Evolutionary conservation across 2,113 vertebrate species (phyloP), one percentile per base, ranked within the genome.

Genomic region (Syngnathus typhle): DNA sequence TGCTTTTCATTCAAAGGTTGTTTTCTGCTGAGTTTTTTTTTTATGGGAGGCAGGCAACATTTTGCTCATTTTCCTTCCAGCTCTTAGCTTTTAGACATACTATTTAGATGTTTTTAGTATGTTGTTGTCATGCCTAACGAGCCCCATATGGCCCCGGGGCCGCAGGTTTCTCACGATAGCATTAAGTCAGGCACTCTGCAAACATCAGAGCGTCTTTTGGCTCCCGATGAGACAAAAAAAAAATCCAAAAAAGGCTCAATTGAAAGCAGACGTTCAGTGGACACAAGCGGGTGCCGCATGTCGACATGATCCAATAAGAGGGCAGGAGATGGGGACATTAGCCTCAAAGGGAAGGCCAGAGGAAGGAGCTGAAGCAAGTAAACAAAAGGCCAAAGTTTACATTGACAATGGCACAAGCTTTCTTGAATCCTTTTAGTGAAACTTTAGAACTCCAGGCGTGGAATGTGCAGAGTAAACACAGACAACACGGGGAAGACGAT

Each of bases 221-320:
- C 74, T 67, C 52, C 6, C 5, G 65, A 51, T 61, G 13, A 63
- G 74, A 32, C 52, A 2, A 52, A 41, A 56, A 21, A 9, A 23
- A 44, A 59, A 27, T 3, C 36, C 64, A 43, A 19, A 39, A 44
- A 84, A 86, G 68, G 82, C 84, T 75, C 75, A 82, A 90, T 77
- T 81, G 74, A 84, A 89, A 79, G 56, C 90, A 90, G 91, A 92
- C 87, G 85, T 16, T 88, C 83, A 86, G 82, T 71, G 61, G 71
- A 84, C 78, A 68, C 47, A 38, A 84, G 72, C 60, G 69, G 82
- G 62, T 77, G 15, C 44, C 44, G 13, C 44, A 47, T 47, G 44
- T 47, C 44, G 75, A 84, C 76, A 77, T 90, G 87, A 88, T 87
- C 87, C 84, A 89, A 86, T 88, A 81, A 89, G 83, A 69, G 77